Conservation (phyloP, 2,888 invertebrate species). For the Oxyteleia sp. region DNA sequence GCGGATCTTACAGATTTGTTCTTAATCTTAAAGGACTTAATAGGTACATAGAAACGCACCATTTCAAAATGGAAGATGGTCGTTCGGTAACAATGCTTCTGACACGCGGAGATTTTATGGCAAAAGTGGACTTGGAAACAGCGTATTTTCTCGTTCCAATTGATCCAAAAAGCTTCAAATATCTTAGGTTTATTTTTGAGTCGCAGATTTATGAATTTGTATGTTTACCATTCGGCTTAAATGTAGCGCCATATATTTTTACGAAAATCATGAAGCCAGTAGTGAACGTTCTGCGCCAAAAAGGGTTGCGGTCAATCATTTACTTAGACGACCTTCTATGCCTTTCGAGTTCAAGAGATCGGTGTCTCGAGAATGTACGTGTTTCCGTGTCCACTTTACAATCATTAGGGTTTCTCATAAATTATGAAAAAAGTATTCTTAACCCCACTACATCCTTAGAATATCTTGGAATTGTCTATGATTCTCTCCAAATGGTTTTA, state of each 20-base stretch:
- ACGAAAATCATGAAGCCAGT: slow-evolving; percentile 51
- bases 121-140: slow-evolving; percentile 38
- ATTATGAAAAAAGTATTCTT: slow-evolving; percentile 2
- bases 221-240: slow-evolving; percentile 44
- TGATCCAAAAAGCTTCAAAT: slow-evolving; percentile 22
- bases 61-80: too few relatives aligned
- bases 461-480: slow-evolving; percentile 7
- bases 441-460: background rate
- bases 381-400: background rate
- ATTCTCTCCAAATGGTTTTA: background rate
- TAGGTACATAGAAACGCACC: slow-evolving; percentile 19
- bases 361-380: background rate
- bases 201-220: slow-evolving; percentile 33
- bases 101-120: slow-evolving; percentile 15
- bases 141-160: slow-evolving; percentile 44
- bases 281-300: slow-evolving; percentile 10
- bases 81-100: slow-evolving; percentile 17
- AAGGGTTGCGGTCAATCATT: slow-evolving; percentile 26
- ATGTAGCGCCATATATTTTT: slow-evolving; percentile 41
- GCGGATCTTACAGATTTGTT: slow-evolving; percentile 36
- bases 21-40: slow-evolving; percentile 45
- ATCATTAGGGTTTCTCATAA: slow-evolving; percentile 16
- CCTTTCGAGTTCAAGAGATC: background rate
- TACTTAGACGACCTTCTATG: slow-evolving; percentile 18
- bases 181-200: slow-evolving; percentile 40